Evolutionary conservation across 2,113 vertebrate genomes (phyloP).

Genomic region (Tachysurus vachellii): DNA sequence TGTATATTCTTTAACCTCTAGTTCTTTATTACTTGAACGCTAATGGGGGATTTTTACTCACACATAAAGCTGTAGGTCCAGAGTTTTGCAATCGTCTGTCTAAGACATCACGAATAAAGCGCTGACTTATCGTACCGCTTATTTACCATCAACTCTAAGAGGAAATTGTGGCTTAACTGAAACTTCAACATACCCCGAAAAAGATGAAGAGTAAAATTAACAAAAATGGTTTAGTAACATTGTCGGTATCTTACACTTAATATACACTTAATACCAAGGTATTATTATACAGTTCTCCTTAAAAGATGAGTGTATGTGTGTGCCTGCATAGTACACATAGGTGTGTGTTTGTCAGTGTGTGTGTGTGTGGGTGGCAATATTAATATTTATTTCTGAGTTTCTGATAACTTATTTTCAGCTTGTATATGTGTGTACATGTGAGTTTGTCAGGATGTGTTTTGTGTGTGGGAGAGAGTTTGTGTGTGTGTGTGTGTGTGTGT

Average conservation of each 20-base stretch:
- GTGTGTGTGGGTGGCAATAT: background rate
- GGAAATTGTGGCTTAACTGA: constrained; percentile 28
- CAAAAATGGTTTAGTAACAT: background rate
- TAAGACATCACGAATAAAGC: background rate
- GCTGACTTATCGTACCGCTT: background rate
- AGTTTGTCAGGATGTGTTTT: background rate
- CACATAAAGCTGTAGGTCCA: background rate
- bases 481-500: constrained; percentile 6
- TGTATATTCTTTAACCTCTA: background rate
- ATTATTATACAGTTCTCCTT: too few species aligned
- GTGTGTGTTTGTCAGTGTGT: too few species aligned
- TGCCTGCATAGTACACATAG: too few species aligned
- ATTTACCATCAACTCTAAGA: background rate
- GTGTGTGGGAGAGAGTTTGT: background rate
- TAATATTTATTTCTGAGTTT: background rate
- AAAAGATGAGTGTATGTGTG: too few species aligned
- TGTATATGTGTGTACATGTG: background rate
- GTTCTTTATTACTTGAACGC: background rate
- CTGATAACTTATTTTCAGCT: background rate
- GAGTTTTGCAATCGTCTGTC: background rate
- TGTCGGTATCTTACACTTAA: too few species aligned
- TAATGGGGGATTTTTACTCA: background rate
- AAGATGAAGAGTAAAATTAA: background rate
- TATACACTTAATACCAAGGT: too few species aligned
- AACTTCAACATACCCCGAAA: background rate